phyloP scores from a whole-genome alignment of 1,140 invertebrate species.

The Trichonephila clavipes region DNA sequence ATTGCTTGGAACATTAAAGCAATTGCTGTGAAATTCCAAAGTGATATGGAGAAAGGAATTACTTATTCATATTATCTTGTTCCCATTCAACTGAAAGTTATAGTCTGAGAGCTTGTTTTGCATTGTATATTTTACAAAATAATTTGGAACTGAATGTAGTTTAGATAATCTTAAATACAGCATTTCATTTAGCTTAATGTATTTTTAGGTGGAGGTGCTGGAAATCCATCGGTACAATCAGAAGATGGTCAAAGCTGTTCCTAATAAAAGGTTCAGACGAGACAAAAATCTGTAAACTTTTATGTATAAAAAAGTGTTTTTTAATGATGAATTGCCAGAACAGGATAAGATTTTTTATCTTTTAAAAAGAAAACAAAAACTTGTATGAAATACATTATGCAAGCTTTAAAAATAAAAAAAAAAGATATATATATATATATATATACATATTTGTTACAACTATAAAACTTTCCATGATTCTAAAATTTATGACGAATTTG shows the following conservation, averaged over 20 bases:
- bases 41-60: no score
- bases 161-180: background rate
- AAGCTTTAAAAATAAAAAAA: background rate
- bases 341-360: background rate
- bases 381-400: no score
- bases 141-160: background rate
- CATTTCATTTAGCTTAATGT: background rate
- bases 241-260: constrained; percentile 68
- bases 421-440: background rate
- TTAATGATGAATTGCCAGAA: background rate
- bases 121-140: background rate
- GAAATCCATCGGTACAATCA: constrained; percentile 51
- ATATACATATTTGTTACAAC: background rate
- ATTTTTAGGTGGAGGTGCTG: background rate
- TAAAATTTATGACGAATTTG: background rate
- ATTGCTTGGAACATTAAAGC: no score
- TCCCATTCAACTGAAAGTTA: background rate
- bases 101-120: background rate
- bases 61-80: background rate
- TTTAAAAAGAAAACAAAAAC: background rate
- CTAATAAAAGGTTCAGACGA: constrained; percentile 23
- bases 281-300: background rate
- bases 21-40: no score
- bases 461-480: background rate
- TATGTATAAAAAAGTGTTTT: background rate